Percentiles rank a stretch among this genome's conserved stretches.
These are phyloP conservation scores for Portevinia maculata DNA, from an alignment of 2,888 invertebrate genomes.

Conservation along the genomic window DNA sequence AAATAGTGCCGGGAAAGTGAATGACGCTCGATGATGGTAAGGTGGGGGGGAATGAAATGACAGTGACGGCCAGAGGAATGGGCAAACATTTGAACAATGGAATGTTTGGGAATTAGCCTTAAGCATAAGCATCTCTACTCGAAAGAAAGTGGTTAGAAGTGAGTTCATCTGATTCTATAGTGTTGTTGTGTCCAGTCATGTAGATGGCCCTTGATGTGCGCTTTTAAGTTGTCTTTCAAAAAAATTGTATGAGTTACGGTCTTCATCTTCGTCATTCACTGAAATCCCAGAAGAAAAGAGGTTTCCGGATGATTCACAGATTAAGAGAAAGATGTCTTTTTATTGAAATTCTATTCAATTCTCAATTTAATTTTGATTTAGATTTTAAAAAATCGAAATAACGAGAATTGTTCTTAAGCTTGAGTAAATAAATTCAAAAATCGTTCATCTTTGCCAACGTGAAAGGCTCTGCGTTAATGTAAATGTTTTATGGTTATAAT, in stretches of 20 bases:
- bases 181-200: constrained; percentile 8
- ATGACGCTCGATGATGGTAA: constrained; percentile 8
- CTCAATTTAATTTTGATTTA: background rate
- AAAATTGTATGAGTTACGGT: background rate
- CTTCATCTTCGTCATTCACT: background rate
- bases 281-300: background rate
- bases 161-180: constrained; percentile 64
- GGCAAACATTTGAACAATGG: constrained; percentile 69
- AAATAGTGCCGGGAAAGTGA: constrained; percentile 41
- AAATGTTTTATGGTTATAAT: too few species aligned
- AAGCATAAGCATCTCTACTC: constrained; percentile 59
- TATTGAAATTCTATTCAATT: constrained; percentile 29
- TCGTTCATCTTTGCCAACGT: background rate
- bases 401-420: background rate
- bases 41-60: constrained; percentile 13
- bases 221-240: constrained; percentile 38
- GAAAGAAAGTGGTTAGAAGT: constrained; percentile 51
- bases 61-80: constrained; percentile 36
- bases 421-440: background rate
- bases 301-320: constrained; percentile 10
- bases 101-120: constrained; percentile 69
- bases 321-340: background rate
- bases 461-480: constrained; percentile 1
- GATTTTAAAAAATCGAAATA: background rate
- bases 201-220: constrained; percentile 18